Conservation (phyloP, 2,113 vertebrate genomes). For the Oenanthe oenanthe region DNA sequence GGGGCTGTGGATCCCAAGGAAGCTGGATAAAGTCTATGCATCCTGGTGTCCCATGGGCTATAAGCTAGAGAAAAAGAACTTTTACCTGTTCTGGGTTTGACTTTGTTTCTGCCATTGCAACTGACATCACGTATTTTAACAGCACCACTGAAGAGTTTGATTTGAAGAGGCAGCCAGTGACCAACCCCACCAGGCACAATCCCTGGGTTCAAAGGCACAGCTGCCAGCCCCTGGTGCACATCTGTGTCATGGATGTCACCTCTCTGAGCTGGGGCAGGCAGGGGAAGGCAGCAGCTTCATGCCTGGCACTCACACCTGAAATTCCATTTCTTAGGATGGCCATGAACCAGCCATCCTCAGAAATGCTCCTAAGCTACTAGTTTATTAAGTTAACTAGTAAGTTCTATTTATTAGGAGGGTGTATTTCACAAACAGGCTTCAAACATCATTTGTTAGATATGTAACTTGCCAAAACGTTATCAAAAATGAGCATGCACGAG, state of each 20-base stretch:
- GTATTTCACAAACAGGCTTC: background rate
- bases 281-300: background rate
- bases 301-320: rapidly evolving
- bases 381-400: background rate
- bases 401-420: background rate
- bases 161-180: background rate
- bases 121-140: background rate
- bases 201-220: background rate
- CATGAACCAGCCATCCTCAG: background rate
- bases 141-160: background rate
- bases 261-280: background rate
- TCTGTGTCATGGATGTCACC: background rate
- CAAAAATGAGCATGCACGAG: background rate
- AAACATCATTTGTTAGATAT: background rate
- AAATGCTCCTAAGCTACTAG: background rate
- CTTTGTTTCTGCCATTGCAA: background rate
- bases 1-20: background rate
- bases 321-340: background rate
- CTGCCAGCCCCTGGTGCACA: background rate
- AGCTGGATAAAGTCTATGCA: background rate
- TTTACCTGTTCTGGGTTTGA: background rate
- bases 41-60: background rate
- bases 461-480: background rate
- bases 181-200: background rate
- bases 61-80: background rate